Evolutionary conservation across 2,888 invertebrate species (phyloP).

Genomic region (Rambutsinella grinnellia): DNA sequence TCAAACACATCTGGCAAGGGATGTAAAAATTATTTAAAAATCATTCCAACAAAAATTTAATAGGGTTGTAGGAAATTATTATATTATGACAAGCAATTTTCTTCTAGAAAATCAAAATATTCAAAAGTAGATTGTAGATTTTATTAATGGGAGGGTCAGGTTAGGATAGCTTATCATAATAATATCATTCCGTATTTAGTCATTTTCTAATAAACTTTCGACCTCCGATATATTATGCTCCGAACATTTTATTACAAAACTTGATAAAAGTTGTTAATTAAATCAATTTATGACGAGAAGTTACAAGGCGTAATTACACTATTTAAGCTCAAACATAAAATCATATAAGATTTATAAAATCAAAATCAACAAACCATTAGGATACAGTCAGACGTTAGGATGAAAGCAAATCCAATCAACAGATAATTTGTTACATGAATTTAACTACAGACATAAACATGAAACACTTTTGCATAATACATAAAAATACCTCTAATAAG

Average conservation of each 20-base stretch:
- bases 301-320: conserved; percentile 3
- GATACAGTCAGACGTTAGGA: no score
- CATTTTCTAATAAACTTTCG: conserved; percentile 28
- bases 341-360: not conserved
- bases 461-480: no score
- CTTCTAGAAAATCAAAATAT: conserved; percentile 9
- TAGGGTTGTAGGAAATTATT: conserved; percentile 12
- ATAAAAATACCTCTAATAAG: not conserved
- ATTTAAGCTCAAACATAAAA: conserved; percentile 18
- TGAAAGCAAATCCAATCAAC: conserved; percentile 1
- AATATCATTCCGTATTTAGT: conserved; percentile 50
- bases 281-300: no score
- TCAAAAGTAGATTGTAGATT: conserved; percentile 4
- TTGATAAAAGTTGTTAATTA: not conserved
- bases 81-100: no score
- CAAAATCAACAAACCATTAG: no score
- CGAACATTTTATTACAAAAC: conserved; percentile 13
- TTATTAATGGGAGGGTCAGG: no score
- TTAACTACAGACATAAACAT: not conserved
- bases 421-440: not conserved
- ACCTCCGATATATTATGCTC: conserved; percentile 1
- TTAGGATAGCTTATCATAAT: conserved; percentile 27
- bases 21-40: conserved; percentile 33
- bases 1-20: conserved; percentile 8
- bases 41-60: conserved; percentile 36